phyloP scores from a whole-genome alignment of 2,797 vertebrate species.

The Accipiter minullus region DNA sequence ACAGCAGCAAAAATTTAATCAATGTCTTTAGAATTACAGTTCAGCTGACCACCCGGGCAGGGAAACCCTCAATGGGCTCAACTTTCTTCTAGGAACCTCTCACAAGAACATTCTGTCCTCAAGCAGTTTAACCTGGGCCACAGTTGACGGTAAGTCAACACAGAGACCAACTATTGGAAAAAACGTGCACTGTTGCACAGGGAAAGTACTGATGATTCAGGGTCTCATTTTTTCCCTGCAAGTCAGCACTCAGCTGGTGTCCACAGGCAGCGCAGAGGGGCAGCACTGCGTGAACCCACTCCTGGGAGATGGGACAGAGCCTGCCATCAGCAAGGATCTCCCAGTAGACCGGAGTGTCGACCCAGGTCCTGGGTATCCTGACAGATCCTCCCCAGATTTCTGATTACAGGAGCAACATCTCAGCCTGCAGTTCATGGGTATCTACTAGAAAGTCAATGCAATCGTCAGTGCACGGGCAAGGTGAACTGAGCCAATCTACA shows the following conservation, averaged over 20 bases:
- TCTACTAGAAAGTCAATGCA: not conserved
- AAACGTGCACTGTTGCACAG: fast-evolving
- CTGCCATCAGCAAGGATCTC: not conserved
- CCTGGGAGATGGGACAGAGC: not conserved
- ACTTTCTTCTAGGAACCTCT: not conserved
- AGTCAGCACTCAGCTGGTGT: not conserved
- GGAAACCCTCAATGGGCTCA: not conserved
- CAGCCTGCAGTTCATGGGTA: not conserved
- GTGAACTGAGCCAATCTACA: not conserved
- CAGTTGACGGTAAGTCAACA: not conserved
- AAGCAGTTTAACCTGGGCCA: not conserved
- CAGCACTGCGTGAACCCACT: not conserved
- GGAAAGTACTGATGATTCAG: not conserved
- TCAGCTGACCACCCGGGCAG: not conserved
- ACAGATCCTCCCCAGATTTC: not conserved
- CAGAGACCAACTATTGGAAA: not conserved
- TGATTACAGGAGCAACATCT: not conserved
- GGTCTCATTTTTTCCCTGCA: not conserved
- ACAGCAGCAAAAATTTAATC: not conserved
- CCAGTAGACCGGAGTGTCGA: not conserved
- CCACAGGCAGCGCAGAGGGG: not conserved
- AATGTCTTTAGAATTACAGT: not conserved
- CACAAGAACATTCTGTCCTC: not conserved
- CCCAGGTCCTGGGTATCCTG: not conserved
- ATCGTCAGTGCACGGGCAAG: not conserved